These are phyloP conservation scores for Semicossyphus pulcher DNA, from an alignment of 2,113 vertebrate genomes.

Conservation along the genomic window DNA sequence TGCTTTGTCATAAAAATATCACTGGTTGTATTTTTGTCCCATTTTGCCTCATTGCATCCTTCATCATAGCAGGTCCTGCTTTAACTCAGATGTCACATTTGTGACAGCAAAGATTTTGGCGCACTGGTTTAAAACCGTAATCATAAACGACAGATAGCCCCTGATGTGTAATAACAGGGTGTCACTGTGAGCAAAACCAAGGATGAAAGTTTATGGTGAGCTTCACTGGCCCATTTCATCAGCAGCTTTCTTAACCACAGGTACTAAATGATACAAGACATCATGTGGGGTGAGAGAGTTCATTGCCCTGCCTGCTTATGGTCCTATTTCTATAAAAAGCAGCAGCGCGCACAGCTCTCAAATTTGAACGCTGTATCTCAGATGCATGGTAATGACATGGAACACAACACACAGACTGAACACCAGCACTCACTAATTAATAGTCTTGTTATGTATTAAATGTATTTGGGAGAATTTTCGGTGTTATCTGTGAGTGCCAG, in stretches of 20 bases:
- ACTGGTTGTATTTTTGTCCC: neutral
- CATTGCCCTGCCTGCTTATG: neutral
- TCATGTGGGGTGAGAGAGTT: neutral
- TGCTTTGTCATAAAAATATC: neutral
- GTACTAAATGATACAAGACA: neutral
- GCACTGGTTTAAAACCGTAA: neutral
- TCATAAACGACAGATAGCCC: neutral
- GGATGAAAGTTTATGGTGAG: neutral
- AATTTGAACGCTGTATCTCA: too few species aligned
- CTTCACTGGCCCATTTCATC: neutral
- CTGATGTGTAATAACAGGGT: neutral
- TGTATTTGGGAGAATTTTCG: too few species aligned
- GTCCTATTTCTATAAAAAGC: neutral
- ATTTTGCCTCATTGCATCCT: too few species aligned
- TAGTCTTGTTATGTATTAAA: too few species aligned
- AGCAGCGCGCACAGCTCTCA: neutral
- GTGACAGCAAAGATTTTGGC: slow-evolving; percentile 7
- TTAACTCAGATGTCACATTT: neutral
- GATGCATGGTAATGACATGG: too few species aligned
- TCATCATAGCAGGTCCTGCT: neutral
- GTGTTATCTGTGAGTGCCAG: neutral
- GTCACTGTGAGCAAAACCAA: slow-evolving; percentile 18
- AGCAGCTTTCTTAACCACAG: neutral
- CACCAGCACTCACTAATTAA: too few species aligned
- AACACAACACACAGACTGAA: too few species aligned